Evolutionary conservation across 37 sponge, comb jelly and placozoan genomes (phyloP).

Genomic region (Hormiphora californensis): DNA sequence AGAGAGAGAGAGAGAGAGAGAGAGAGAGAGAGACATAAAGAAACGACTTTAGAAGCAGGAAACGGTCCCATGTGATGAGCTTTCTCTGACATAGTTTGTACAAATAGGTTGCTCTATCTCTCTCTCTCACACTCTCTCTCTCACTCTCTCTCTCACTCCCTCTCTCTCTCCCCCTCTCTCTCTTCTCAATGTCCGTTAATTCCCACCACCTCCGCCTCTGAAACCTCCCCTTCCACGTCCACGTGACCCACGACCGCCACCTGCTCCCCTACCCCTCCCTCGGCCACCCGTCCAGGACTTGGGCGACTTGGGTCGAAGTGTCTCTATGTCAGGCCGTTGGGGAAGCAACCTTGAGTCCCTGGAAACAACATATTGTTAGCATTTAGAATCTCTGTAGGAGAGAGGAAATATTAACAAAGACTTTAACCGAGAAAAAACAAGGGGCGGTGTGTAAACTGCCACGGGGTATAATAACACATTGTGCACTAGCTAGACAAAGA

Average conservation of each 20-base stretch:
- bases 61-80: too few species aligned
- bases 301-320: constrained; percentile 88
- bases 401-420: too few species aligned
- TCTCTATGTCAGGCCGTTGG: constrained; percentile 72
- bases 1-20: not conserved
- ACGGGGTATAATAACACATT: too few species aligned
- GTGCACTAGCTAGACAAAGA: too few species aligned
- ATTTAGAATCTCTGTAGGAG: too few species aligned
- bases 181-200: too few species aligned
- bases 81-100: too few species aligned
- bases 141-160: constrained; percentile 23
- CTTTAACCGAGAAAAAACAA: too few species aligned
- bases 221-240: not conserved
- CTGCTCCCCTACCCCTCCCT: constrained; percentile 48
- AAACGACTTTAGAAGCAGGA: too few species aligned
- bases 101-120: not conserved
- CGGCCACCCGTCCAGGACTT: constrained; percentile 64
- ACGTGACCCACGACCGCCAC: not conserved
- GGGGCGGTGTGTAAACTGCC: too few species aligned
- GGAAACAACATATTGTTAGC: too few species aligned
- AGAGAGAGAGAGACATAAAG: too few species aligned
- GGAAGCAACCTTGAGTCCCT: constrained; percentile 62
- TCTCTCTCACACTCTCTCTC: constrained; percentile 28
- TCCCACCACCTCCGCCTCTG: not conserved
- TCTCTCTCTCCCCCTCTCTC: not conserved